These are phyloP conservation scores for Eulithis testata DNA, from an alignment of 2,888 invertebrate species.

Conservation along the genomic window DNA sequence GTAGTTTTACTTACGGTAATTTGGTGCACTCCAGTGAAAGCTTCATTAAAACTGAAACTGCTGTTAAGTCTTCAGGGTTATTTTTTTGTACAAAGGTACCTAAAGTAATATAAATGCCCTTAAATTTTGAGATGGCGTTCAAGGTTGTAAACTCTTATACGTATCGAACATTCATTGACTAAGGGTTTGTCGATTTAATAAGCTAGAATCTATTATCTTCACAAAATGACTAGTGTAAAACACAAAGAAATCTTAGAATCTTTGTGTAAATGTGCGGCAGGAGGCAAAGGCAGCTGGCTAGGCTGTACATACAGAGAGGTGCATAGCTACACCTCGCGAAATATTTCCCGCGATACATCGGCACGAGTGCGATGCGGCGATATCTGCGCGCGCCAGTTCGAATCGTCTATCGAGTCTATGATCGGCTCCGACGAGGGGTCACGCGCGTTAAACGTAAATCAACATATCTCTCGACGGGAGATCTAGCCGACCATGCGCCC, in stretches of 20 bases:
- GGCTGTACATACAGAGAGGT: constrained; percentile 2
- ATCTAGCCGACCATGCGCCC: constrained; percentile 78
- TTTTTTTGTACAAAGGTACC: too few relatives aligned
- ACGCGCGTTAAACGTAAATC: constrained; percentile 84
- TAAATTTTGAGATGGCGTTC: too few relatives aligned
- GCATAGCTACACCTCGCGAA: constrained; percentile 65
- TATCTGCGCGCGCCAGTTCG: constrained; percentile 78
- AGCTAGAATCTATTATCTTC: constrained; percentile 17
- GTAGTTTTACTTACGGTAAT: too few relatives aligned
- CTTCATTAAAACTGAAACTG: too few relatives aligned
- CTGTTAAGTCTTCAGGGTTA: too few relatives aligned
- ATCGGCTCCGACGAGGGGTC: constrained; percentile 81
- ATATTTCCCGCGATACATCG: constrained; percentile 82
- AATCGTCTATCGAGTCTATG: constrained; percentile 83
- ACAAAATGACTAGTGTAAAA: constrained; percentile 63
- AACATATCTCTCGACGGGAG: constrained; percentile 84
- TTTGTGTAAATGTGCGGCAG: constrained; percentile 63
- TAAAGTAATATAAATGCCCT: too few relatives aligned
- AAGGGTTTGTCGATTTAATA: constrained; percentile 7
- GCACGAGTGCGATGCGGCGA: constrained; percentile 82
- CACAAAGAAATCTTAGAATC: constrained; percentile 76
- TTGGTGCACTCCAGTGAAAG: too few relatives aligned
- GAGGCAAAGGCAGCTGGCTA: constrained; percentile 28
- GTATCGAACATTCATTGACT: not conserved
- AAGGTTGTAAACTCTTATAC: too few relatives aligned